Evolutionary conservation across 1,140 invertebrate species (phyloP).

Genomic region (Eumeta japonica): DNA sequence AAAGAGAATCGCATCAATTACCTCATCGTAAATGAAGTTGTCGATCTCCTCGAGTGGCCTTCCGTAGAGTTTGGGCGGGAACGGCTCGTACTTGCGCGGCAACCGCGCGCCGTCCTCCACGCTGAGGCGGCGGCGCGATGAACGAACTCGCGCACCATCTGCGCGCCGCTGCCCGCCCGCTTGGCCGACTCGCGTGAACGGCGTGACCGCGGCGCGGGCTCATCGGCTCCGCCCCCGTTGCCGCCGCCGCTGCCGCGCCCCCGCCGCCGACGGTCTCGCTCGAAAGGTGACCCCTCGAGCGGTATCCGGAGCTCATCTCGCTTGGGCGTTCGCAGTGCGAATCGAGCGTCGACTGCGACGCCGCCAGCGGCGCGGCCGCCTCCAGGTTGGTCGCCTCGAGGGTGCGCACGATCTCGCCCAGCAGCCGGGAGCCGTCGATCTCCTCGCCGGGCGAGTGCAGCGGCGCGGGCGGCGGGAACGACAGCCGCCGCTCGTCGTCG

Average conservation of each 20-base stretch:
- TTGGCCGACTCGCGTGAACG: constrained; percentile 71
- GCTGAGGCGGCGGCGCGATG: constrained; percentile 73
- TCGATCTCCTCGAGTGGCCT: constrained; percentile 92
- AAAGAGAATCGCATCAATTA: too few relatives aligned
- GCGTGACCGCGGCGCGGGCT: constrained; percentile 66
- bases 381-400: constrained; percentile 50
- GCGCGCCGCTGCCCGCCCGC: constrained; percentile 75
- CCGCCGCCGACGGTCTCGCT: too few relatives aligned
- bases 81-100: constrained; percentile 83
- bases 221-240: constrained; percentile 26
- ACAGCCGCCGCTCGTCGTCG: constrained; percentile 51
- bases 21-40: constrained; percentile 94
- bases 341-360: constrained; percentile 42
- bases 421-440: constrained; percentile 50
- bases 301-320: constrained; percentile 46
- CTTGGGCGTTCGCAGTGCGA: constrained; percentile 13
- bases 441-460: constrained; percentile 51
- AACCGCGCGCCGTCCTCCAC: constrained; percentile 82
- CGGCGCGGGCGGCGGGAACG: constrained; percentile 52
- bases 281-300: constrained; percentile 48
- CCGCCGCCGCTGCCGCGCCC: constrained; percentile 13
- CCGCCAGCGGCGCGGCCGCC: constrained; percentile 42
- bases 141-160: too few relatives aligned
- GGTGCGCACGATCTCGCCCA: constrained; percentile 48
- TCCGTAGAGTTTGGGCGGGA: constrained; percentile 81